Conservation (phyloP, 2,797 vertebrate species). For the Anisognathus igniventris region DNA sequence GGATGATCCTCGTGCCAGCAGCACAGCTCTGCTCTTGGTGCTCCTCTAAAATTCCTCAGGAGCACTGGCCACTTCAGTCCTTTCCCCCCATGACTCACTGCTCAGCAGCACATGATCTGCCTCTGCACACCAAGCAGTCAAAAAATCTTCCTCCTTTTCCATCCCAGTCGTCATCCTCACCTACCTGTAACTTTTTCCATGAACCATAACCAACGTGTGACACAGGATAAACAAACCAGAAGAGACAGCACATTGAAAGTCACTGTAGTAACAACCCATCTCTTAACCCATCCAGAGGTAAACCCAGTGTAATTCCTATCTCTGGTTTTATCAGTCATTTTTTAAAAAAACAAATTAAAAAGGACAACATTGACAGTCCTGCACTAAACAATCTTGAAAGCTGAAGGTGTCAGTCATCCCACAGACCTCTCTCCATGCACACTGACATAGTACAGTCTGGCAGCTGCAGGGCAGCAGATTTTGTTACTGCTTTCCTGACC, state of each 20-base stretch:
- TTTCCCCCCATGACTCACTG: neutral
- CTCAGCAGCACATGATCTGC: neutral
- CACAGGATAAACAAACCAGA: neutral
- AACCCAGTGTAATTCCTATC: neutral
- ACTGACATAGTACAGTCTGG: neutral
- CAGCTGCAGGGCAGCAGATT: slow-evolving; percentile 30
- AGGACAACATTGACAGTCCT: neutral
- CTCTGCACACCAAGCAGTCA: neutral
- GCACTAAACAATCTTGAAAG: neutral
- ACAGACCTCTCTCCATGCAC: neutral
- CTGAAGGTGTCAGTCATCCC: neutral
- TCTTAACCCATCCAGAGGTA: neutral
- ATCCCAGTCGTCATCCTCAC: neutral
- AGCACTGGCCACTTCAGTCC: neutral
- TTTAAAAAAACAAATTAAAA: neutral
- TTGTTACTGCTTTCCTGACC: slow-evolving; percentile 18
- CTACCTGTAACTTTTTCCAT: slow-evolving; percentile 20
- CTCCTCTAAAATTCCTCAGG: neutral
- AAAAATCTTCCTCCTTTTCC: neutral
- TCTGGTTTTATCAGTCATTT: neutral
- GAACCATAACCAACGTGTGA: neutral
- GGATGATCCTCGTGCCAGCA: neutral
- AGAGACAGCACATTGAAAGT: neutral
- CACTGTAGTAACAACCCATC: neutral
- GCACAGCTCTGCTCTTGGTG: neutral